A percentile compares a stretch with the other conserved stretches of the same genome.
phyloP scores from a whole-genome alignment of 2,888 invertebrate species.

The Deroplatys truncata region DNA sequence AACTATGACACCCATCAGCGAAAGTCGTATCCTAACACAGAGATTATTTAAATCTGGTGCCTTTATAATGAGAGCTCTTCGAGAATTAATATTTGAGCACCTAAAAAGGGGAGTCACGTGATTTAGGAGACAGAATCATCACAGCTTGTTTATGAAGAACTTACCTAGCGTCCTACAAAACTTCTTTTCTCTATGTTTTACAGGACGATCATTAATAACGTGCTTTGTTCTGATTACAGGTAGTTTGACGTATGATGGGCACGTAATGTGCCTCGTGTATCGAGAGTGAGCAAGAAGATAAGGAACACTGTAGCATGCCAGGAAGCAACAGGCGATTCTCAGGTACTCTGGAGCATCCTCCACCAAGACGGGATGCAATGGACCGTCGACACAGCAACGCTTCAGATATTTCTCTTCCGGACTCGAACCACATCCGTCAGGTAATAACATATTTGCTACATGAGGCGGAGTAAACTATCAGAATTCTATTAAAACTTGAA shows the following conservation, averaged over 20 bases:
- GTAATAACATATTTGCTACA: not conserved
- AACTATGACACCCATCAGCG: too few species aligned
- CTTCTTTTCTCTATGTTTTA: too few species aligned
- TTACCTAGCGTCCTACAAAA: too few species aligned
- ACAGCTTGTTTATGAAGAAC: too few species aligned
- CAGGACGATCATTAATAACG: too few species aligned
- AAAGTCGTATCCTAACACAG: too few species aligned
- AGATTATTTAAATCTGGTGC: too few species aligned
- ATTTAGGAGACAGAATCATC: too few species aligned
- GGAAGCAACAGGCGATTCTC: conserved; percentile 7
- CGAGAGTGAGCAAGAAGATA: not conserved
- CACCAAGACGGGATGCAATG: not conserved
- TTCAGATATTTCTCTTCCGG: conserved; percentile 20
- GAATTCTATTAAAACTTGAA: not conserved
- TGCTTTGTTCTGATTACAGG: not conserved
- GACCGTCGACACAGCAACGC: conserved; percentile 26
- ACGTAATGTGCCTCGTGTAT: not conserved
- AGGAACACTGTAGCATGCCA: not conserved
- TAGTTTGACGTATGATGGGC: not conserved
- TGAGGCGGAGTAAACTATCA: too few species aligned
- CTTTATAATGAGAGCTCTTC: too few species aligned
- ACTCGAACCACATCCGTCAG: conserved; percentile 14
- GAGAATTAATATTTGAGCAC: too few species aligned
- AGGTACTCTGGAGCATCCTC: conserved; percentile 9
- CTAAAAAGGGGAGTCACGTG: too few species aligned